Evolutionary conservation across 2,888 invertebrate species (phyloP).

Genomic region (Anodontia alba): DNA sequence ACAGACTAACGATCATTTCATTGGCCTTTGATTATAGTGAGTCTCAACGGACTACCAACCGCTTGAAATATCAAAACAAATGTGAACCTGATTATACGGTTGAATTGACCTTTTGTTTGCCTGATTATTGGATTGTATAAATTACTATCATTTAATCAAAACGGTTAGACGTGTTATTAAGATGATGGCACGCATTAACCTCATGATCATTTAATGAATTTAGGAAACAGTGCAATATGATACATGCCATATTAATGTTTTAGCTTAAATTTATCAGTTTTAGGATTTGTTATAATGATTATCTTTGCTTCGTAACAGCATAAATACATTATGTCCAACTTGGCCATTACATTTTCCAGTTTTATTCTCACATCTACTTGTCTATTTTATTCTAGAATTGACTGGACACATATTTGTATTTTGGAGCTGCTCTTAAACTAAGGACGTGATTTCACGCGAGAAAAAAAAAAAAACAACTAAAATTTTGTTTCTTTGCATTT

Average conservation of each 20-base stretch:
- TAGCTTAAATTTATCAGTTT: no score
- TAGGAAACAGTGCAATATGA: neutral
- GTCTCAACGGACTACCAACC: neutral
- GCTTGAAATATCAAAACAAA: constrained; percentile 9
- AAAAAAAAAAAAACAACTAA: no score
- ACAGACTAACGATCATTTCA: constrained; percentile 12
- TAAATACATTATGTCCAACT: no score
- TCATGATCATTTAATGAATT: neutral
- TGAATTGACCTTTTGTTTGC: constrained; percentile 3
- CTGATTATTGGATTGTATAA: neutral
- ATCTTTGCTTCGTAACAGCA: no score
- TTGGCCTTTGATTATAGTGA: neutral
- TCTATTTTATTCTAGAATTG: no score
- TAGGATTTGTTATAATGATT: no score
- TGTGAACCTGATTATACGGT: neutral
- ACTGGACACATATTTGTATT: no score
- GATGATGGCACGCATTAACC: neutral
- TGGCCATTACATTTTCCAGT: no score
- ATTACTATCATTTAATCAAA: constrained; percentile 1
- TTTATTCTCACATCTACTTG: no score
- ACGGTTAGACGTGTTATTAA: neutral
- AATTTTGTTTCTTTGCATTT: no score
- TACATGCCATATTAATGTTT: neutral
- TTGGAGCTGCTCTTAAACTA: no score
- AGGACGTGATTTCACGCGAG: no score